These are phyloP conservation scores for Morpho deidamia DNA, from an alignment of 2,888 invertebrate genomes.

Conservation along the genomic window DNA sequence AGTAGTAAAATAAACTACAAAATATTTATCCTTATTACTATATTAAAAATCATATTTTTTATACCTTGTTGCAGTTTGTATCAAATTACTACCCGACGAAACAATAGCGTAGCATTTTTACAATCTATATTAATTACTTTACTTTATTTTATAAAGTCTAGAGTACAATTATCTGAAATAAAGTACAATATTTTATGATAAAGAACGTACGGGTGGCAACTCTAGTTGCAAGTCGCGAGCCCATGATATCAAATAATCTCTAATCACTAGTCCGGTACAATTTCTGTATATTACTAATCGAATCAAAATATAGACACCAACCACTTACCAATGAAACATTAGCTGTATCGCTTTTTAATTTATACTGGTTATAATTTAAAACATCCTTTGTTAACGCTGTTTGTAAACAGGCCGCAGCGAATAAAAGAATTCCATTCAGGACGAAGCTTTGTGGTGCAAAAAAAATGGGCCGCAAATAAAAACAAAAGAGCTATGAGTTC, in stretches of 20 bases:
- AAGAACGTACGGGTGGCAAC: no score
- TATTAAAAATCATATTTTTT: no score
- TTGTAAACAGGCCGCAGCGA: conserved; percentile 68
- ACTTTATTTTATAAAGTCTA: no score
- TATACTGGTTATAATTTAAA: conserved; percentile 68
- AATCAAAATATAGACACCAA: neutral
- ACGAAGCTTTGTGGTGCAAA: conserved; percentile 48
- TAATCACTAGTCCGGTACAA: no score
- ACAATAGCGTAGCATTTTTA: no score
- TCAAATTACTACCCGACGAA: no score
- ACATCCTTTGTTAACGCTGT: conserved; percentile 67
- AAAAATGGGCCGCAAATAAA: conserved; percentile 62
- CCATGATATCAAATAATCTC: no score
- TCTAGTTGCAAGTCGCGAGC: no score
- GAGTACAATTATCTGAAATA: no score
- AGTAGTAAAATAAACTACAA: neutral
- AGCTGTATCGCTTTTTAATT: conserved; percentile 38
- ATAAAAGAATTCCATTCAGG: conserved; percentile 74
- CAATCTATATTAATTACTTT: no score
- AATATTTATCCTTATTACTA: neutral
- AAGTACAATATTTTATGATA: no score
- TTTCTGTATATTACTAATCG: neutral
- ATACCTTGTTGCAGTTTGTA: no score
- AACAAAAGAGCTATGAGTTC: conserved; percentile 56
- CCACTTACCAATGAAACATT: conserved; percentile 15